These are phyloP conservation scores for Orthosia cruda DNA, from an alignment of 2,888 invertebrate species.

Conservation along the genomic window DNA sequence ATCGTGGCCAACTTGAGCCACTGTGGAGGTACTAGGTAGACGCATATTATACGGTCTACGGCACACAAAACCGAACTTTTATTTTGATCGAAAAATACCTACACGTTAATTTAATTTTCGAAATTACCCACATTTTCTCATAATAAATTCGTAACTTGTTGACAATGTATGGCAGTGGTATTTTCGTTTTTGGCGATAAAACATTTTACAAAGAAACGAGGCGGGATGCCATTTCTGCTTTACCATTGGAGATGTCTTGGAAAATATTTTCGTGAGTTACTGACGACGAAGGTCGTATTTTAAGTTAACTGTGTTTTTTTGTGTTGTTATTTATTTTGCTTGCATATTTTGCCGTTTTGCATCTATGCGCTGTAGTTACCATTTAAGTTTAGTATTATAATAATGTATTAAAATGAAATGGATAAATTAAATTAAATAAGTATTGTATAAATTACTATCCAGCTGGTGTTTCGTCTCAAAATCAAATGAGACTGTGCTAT, in stretches of 20 bases:
- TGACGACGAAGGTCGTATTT: constrained; percentile 54
- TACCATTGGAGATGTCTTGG: constrained; percentile 88
- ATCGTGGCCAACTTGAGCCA: background rate
- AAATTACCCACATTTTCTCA: constrained; percentile 49
- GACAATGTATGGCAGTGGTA: constrained; percentile 77
- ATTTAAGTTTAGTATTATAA: too few species aligned
- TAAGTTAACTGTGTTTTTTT: constrained; percentile 44
- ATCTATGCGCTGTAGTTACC: too few species aligned
- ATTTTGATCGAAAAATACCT: constrained; percentile 9
- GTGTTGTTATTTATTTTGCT: background rate
- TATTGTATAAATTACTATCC: too few species aligned
- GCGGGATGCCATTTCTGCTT: constrained; percentile 81
- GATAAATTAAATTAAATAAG: too few species aligned
- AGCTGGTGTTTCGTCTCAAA: background rate
- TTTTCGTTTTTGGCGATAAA: constrained; percentile 86
- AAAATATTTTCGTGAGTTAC: constrained; percentile 88
- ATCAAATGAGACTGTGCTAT: background rate
- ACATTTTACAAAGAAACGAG: constrained; percentile 76
- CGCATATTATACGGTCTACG: too few species aligned
- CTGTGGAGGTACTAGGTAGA: background rate
- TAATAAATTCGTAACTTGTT: constrained; percentile 39
- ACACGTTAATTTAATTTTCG: constrained; percentile 1
- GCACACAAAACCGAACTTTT: background rate
- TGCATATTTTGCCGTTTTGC: background rate
- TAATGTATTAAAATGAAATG: too few species aligned